A percentile compares a stretch with the other conserved stretches of the same genome.
Conservation (phyloP, 2,113 vertebrate genomes). For the Malaclemys terrapin region DNA sequence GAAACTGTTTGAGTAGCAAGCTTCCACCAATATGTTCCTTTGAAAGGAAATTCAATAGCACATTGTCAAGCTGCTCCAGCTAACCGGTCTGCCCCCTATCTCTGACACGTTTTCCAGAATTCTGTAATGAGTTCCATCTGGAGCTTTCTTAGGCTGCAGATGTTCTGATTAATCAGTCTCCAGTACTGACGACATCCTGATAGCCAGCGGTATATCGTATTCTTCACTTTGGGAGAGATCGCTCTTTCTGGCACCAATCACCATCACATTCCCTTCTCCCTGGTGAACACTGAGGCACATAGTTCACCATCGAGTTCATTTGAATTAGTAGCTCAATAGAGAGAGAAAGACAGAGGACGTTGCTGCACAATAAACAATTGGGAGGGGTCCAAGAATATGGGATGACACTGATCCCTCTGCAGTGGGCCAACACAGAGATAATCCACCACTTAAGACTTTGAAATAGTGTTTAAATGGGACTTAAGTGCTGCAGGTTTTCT, state of each 20-base stretch:
- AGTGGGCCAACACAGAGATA: not conserved
- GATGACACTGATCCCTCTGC: no score
- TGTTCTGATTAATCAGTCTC: not conserved
- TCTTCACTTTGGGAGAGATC: not conserved
- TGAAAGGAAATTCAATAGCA: not conserved
- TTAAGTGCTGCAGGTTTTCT: not conserved
- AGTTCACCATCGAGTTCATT: not conserved
- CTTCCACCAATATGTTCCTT: not conserved
- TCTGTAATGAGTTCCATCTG: conserved; percentile 13
- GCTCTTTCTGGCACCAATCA: not conserved
- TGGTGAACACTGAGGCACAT: not conserved
- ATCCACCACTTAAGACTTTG: not conserved
- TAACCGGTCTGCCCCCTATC: not conserved
- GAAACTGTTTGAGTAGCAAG: not conserved
- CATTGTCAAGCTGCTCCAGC: not conserved
- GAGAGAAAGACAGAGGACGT: not conserved
- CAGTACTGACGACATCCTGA: not conserved
- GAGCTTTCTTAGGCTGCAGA: conserved; percentile 28
- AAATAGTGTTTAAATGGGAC: not conserved
- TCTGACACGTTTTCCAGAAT: not conserved
- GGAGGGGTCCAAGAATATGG: no score
- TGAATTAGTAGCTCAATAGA: not conserved
- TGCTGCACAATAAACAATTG: not conserved
- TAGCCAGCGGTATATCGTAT: not conserved
- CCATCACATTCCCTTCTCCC: not conserved